A percentile compares a stretch with the other conserved stretches of the same genome.
These are phyloP conservation scores for Zhuqinia jingwanae DNA, from an alignment of 2,888 invertebrate species.

Conservation along the genomic window DNA sequence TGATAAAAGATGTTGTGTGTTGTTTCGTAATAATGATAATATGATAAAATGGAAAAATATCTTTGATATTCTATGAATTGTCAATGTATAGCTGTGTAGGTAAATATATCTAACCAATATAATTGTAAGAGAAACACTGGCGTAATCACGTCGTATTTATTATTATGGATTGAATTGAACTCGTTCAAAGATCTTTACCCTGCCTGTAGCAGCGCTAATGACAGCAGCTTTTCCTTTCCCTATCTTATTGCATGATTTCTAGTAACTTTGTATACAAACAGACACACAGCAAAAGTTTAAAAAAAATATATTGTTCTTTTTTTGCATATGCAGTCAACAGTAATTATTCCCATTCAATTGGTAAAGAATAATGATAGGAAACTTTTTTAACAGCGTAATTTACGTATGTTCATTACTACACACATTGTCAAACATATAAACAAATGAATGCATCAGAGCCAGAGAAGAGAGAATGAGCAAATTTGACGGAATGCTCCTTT, in stretches of 20 bases:
- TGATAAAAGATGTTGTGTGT: background rate
- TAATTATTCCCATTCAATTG: slow-evolving; percentile 53
- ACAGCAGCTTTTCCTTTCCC: slow-evolving; percentile 26
- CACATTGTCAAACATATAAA: slow-evolving; percentile 32
- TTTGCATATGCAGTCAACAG: slow-evolving; percentile 1
- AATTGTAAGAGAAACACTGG: background rate
- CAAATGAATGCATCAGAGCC: slow-evolving; percentile 45
- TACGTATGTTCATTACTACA: background rate
- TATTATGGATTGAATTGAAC: slow-evolving; percentile 54
- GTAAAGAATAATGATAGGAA: slow-evolving; percentile 34
- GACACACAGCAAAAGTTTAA: too few relatives aligned
- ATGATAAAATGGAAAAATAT: slow-evolving; percentile 7
- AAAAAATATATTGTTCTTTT: too few relatives aligned
- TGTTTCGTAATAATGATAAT: background rate
- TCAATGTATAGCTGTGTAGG: slow-evolving; percentile 28
- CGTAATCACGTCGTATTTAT: too few relatives aligned
- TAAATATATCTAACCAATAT: slow-evolving; percentile 18
- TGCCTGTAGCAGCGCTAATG: slow-evolving; percentile 11
- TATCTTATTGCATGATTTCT: background rate
- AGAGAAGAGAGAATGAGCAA: slow-evolving; percentile 48
- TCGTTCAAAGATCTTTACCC: slow-evolving; percentile 66
- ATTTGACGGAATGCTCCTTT: slow-evolving; percentile 60
- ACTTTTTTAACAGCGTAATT: slow-evolving; percentile 4
- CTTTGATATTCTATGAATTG: slow-evolving; percentile 16
- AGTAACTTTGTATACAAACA: background rate